These are phyloP conservation scores for Chalcosyrphus nemorum DNA, from an alignment of 2,888 invertebrate species.

Conservation along the genomic window DNA sequence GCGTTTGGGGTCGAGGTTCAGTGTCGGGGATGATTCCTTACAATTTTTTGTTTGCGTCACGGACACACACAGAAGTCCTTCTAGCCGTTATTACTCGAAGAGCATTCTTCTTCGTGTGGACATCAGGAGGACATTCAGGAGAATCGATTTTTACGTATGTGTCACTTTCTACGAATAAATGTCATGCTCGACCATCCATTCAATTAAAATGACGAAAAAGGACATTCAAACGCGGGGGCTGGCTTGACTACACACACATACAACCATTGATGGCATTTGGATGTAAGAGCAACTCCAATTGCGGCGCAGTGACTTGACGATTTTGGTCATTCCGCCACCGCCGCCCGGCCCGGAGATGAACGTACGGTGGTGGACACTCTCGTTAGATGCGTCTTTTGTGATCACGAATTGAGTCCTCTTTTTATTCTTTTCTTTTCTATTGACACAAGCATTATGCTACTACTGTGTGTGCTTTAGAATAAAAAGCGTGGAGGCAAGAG, in stretches of 20 bases:
- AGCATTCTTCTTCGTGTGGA: slow-evolving; percentile 15
- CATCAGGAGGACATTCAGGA: slow-evolving; percentile 13
- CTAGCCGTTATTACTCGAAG: neutral
- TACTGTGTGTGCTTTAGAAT: neutral
- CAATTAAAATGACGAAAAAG: slow-evolving; percentile 59
- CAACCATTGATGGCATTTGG: slow-evolving; percentile 22
- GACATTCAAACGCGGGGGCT: slow-evolving; percentile 1
- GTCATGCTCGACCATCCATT: slow-evolving; percentile 63
- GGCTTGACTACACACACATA: slow-evolving; percentile 14
- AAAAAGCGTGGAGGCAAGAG: neutral
- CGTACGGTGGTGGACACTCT: neutral
- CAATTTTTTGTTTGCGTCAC: slow-evolving; percentile 43
- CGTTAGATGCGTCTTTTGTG: slow-evolving; percentile 21
- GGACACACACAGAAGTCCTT: slow-evolving; percentile 10
- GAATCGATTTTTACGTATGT: slow-evolving; percentile 52
- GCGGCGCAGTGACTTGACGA: slow-evolving; percentile 43
- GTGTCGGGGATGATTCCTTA: slow-evolving; percentile 28
- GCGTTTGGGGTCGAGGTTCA: slow-evolving; percentile 19
- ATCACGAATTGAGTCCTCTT: slow-evolving; percentile 24
- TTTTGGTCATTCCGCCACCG: slow-evolving; percentile 21
- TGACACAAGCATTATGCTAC: slow-evolving; percentile 26
- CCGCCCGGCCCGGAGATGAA: no score
- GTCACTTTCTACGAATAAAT: slow-evolving; percentile 56
- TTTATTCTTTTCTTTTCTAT: slow-evolving; percentile 18
- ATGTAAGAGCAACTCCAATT: slow-evolving; percentile 26